A percentile compares a stretch with the other conserved stretches of the same genome.
Evolutionary conservation across 2,797 vertebrate genomes (phyloP).

Genomic region (Crax fasciolata): DNA sequence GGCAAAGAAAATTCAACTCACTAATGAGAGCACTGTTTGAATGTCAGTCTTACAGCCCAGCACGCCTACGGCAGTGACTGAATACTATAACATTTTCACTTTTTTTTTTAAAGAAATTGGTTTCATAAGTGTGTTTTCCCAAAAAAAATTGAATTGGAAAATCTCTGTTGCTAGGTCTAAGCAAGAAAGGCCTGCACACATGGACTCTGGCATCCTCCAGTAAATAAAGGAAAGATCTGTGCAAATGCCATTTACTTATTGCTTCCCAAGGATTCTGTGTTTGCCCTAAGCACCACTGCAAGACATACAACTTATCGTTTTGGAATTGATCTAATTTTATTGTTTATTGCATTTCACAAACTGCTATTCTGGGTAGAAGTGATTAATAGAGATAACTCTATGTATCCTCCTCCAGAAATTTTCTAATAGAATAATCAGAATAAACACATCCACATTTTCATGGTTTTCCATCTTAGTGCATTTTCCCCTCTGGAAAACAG

Average conservation of each 20-base stretch:
- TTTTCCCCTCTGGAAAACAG: neutral
- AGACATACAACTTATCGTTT: constrained; percentile 29
- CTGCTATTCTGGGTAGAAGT: constrained; percentile 11
- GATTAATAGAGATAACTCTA: constrained; percentile 37
- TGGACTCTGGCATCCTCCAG: neutral
- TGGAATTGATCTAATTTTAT: neutral
- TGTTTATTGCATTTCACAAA: constrained; percentile 39
- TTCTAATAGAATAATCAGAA: constrained; percentile 30
- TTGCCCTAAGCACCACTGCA: neutral
- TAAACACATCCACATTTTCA: neutral
- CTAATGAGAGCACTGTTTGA: neutral
- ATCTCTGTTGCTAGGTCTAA: neutral
- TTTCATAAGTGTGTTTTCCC: neutral
- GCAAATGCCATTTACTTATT: neutral
- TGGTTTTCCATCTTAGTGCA: neutral
- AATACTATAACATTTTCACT: neutral
- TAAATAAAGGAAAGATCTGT: neutral
- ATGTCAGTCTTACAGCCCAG: constrained; percentile 6
- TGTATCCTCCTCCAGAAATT: constrained; percentile 9
- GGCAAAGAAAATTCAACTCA: constrained; percentile 16
- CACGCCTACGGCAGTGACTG: constrained; percentile 11
- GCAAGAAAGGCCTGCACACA: neutral
- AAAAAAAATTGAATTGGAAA: constrained; percentile 6
- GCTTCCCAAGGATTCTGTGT: neutral
- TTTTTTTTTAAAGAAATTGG: neutral